Conservation (phyloP, 2,797 vertebrate genomes). For the Falco rusticolus region DNA sequence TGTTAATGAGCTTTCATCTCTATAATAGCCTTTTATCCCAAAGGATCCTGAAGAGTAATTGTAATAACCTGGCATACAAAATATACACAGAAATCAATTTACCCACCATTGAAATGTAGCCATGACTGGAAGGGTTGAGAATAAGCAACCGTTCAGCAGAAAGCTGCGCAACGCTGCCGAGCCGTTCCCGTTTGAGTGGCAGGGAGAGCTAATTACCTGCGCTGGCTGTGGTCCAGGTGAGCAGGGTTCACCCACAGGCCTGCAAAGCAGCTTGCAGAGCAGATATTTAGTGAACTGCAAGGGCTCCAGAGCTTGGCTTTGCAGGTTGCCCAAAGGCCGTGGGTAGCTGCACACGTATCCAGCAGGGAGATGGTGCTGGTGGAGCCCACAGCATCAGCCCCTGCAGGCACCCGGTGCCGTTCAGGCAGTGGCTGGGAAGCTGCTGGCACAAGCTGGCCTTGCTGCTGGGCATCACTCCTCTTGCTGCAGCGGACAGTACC, state of each 20-base stretch:
- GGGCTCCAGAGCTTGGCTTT: not conserved
- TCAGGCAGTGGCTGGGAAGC: not conserved
- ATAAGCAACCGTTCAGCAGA: not conserved
- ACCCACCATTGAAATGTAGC: not conserved
- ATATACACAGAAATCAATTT: conserved; percentile 51
- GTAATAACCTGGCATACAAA: conserved; percentile 53
- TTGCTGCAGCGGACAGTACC: not conserved
- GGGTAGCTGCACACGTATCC: not conserved
- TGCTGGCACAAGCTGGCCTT: not conserved
- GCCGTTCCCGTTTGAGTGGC: not conserved
- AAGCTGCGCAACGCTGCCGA: not conserved
- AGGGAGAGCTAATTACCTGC: not conserved
- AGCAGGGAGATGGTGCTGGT: not conserved
- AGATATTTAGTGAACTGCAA: not conserved
- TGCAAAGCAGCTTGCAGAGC: not conserved
- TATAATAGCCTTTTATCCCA: conserved; percentile 56
- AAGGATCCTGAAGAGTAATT: conserved; percentile 58
- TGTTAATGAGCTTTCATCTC: conserved; percentile 66
- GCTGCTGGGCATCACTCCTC: rapidly evolving
- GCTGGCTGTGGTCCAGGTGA: not conserved
- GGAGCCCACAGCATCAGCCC: not conserved
- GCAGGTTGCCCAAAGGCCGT: not conserved
- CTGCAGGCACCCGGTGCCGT: not conserved
- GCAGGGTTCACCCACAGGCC: not conserved
- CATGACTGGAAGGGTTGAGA: not conserved